These are phyloP conservation scores for Chelon labrosus DNA, from an alignment of 2,797 vertebrate species.

Conservation along the genomic window DNA sequence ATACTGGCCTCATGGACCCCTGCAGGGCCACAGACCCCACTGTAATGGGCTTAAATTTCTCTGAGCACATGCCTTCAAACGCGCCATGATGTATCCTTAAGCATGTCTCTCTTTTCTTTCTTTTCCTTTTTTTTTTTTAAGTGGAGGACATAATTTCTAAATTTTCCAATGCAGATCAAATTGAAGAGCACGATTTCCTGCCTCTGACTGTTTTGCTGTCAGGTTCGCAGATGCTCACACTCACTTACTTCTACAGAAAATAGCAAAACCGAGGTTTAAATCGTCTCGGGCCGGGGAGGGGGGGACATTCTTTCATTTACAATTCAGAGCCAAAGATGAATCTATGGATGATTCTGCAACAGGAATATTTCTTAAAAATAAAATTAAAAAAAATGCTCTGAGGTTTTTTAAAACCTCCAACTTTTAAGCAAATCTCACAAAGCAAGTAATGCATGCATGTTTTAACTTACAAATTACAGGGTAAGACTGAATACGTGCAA, in stretches of 20 bases:
- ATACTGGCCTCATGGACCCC: conserved; percentile 63
- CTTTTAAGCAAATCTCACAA: no score
- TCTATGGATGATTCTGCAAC: no score
- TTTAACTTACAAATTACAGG: not conserved
- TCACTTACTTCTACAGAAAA: conserved; percentile 2
- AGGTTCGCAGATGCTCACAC: conserved; percentile 1
- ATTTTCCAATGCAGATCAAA: conserved; percentile 8
- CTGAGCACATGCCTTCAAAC: conserved; percentile 59
- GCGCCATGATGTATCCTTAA: conserved; percentile 25
- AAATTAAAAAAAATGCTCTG: not conserved
- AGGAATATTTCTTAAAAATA: not conserved
- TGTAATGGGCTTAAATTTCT: conserved; percentile 69
- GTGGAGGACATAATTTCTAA: conserved; percentile 24
- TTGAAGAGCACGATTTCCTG: not conserved
- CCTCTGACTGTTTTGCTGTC: not conserved
- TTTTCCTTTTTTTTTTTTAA: not conserved
- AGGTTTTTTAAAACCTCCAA: no score
- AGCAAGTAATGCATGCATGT: not conserved
- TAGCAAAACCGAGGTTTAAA: not conserved
- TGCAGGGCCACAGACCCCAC: conserved; percentile 52
- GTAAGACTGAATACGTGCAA: not conserved
- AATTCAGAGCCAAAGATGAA: no score
- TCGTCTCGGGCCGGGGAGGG: no score
- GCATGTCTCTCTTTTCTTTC: not conserved
- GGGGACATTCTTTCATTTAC: no score